Conservation (phyloP, 2,797 vertebrate genomes). For the Decapterus maruadsi region DNA sequence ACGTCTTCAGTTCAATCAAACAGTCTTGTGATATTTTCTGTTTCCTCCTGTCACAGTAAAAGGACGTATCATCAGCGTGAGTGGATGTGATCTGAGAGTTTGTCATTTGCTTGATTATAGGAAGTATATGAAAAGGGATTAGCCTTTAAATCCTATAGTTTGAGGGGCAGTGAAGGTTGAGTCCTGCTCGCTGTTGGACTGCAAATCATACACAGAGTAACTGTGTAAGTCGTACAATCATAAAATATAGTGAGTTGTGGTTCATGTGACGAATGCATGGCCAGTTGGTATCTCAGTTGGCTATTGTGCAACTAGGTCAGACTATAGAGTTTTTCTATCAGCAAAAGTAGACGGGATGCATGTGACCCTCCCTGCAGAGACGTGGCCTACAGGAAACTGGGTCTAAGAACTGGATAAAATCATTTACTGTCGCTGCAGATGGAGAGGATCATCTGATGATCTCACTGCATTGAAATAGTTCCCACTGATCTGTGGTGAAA, state of each 20-base stretch:
- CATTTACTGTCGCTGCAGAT: not conserved
- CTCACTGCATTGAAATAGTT: too few relatives aligned
- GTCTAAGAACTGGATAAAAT: not conserved
- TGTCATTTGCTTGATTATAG: constrained; percentile 47
- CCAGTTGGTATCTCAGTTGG: not conserved
- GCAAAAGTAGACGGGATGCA: constrained; percentile 5
- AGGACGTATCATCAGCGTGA: constrained; percentile 8
- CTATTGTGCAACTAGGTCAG: constrained; percentile 26
- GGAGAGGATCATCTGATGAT: not conserved
- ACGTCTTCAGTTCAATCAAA: not conserved
- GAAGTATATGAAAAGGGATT: constrained; percentile 52
- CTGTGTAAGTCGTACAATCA: constrained; percentile 25
- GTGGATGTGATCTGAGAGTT: constrained; percentile 23
- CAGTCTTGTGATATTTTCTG: not conserved
- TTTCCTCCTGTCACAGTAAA: constrained; percentile 28
- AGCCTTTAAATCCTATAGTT: constrained; percentile 53
- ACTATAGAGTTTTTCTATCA: not conserved
- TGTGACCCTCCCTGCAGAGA: constrained; percentile 2
- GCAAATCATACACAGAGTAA: not conserved
- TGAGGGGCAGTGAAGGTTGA: constrained; percentile 39
- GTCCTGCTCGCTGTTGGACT: not conserved
- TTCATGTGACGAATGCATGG: constrained; percentile 39
- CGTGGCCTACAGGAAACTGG: not conserved
- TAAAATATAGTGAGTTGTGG: not conserved
- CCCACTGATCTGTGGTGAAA: too few relatives aligned